Evolutionary conservation across 2,797 vertebrate genomes (phyloP), one percentile per base, ranked within the genome.

Genomic region (Anas bernieri): DNA sequence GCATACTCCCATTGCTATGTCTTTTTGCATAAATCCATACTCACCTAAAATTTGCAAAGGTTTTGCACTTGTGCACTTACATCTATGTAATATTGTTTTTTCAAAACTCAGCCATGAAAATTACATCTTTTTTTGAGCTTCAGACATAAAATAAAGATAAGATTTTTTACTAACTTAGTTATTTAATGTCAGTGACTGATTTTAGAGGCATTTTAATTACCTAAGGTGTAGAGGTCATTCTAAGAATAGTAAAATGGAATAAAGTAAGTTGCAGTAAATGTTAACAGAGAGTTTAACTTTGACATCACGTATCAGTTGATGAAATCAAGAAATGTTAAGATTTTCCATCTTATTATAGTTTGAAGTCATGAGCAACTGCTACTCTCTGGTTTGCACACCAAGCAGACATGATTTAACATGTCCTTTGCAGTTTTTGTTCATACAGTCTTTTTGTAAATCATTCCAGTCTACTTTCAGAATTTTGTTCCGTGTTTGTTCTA

Each of bases 1-100:
- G 63, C 77, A 35, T 7, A 9, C 77, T 86, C 31, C 82, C 73
- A 12, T 22, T 64, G 69, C 78, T 3, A 4, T 84, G 67, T 62
- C 68, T 89, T 74, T 78, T 62, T 12, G 22, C 76, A 75, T 82
- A 55, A 67, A 84, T 41, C 45, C 92, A 79, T 75, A 61, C 63
- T 81, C 73, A 56, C 70, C 72, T 18, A 23, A 61, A 69, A 25
- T 56, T 73, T 61, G 43, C 70, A n/a, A 6, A 80, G 61, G 20
- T 90, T 92, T 93, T 86, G 69, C 68, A 91, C 59, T 73, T 45
- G 59, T 61, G 72, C 81, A 50, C 93, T 96, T 92, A 33, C 74
- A 61, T 25, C 41, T 54, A 6, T 56, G 10, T 16, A 75, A 20
- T 20, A 9, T 21, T 43, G 46, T 20, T 43, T 77, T 43, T 55